These are phyloP conservation scores for Lasioglossum zephyrum DNA, from an alignment of 2,888 invertebrate genomes.

Conservation along the genomic window DNA sequence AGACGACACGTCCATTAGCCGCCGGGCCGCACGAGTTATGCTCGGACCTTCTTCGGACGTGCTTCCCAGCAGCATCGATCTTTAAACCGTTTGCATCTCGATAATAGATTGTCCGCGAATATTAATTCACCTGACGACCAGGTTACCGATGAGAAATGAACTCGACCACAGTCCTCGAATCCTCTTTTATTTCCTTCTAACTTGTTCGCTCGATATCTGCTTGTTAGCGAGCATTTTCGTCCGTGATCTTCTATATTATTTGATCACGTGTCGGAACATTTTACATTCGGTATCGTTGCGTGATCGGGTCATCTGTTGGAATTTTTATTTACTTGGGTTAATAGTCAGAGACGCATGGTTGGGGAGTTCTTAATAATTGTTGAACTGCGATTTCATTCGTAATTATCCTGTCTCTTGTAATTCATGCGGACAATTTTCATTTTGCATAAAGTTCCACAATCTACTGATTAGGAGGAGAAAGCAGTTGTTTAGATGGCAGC, in stretches of 20 bases:
- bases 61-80: slow-evolving; percentile 46
- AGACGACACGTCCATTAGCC: slow-evolving; percentile 69
- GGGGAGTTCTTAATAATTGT: neutral
- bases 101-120: slow-evolving; percentile 54
- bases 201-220: neutral
- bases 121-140: slow-evolving; percentile 49
- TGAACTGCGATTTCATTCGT: too few relatives aligned
- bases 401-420: too few relatives aligned
- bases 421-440: neutral
- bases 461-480: neutral
- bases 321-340: neutral
- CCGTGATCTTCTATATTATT: neutral
- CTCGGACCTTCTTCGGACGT: slow-evolving; percentile 29
- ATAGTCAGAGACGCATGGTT: neutral
- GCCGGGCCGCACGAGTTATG: slow-evolving; percentile 24
- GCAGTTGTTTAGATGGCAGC: neutral
- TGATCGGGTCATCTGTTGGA: neutral
- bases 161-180: slow-evolving; percentile 13
- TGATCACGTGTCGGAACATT: neutral
- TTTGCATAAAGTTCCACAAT: neutral
- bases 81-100: slow-evolving; percentile 41
- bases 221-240: neutral
- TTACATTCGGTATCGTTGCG: too few relatives aligned
- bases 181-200: slow-evolving; percentile 23
- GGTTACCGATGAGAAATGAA: slow-evolving; percentile 13